phyloP scores from a whole-genome alignment of 2,888 invertebrate species.

The Oconnorella tubifera region DNA sequence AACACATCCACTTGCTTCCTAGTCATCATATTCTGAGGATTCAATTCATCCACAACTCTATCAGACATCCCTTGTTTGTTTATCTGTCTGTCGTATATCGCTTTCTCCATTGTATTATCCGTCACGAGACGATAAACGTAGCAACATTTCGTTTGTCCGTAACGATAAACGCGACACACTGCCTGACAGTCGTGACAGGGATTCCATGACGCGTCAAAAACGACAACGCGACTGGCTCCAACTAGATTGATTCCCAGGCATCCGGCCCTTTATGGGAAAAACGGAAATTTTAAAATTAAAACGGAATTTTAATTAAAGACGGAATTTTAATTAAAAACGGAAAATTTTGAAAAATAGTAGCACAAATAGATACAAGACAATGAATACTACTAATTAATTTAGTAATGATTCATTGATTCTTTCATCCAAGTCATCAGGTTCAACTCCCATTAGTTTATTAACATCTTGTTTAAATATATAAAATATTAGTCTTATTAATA shows the following conservation, averaged over 20 bases:
- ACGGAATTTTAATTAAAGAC: no score
- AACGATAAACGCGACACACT: conserved; percentile 90
- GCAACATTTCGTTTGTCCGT: conserved; percentile 90
- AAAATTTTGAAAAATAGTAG: neutral
- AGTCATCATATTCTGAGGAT: conserved; percentile 77
- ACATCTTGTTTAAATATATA: no score
- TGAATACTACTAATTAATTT: neutral
- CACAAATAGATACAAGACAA: neutral
- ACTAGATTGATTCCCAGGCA: conserved; percentile 95
- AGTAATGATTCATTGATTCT: neutral
- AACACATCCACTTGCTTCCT: no score
- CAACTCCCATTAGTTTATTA: no score
- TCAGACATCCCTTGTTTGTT: conserved; percentile 98
- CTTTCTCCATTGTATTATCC: conserved; percentile 93
- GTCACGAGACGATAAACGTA: conserved; percentile 94
- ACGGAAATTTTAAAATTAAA: no score
- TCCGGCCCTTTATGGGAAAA: conserved; percentile 80
- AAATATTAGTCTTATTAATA: no score
- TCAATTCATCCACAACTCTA: conserved; percentile 96
- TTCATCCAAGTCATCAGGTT: no score
- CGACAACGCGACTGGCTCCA: conserved; percentile 95
- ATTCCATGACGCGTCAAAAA: conserved; percentile 98
- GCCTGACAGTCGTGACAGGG: conserved; percentile 90
- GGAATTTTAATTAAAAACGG: no score
- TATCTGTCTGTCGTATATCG: conserved; percentile 96